Base-by-base conservation (phyloP, 2,113 vertebrate genomes). In the Centropristis striata region DNA sequence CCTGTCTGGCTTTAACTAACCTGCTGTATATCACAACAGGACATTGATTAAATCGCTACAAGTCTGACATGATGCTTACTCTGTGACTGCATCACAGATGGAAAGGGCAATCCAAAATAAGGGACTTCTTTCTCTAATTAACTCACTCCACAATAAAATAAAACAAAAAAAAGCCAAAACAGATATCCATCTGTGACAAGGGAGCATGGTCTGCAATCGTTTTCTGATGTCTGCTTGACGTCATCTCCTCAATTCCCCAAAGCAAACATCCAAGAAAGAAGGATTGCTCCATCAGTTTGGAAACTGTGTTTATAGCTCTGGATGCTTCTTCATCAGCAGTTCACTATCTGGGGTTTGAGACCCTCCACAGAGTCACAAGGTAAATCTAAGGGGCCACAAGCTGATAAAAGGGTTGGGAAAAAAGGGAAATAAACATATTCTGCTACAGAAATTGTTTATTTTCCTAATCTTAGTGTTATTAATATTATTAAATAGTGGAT, bases 201-300 rank as follows among this genome's bases (percentile, higher is more conserved):
- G 18, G 12, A 53, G 50, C 46, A 65, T 20, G 0, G 11, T 79
- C 55, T 73, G 61, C 18, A 58, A 14, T 65, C 20, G 46, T 72
- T 75, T 36, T 72, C 59, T 20, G 9, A 15, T 47, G 58, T 67
- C 51, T 36, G 51, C 54, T 78, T 70, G 46, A 59, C 10, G 12
- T 37, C 53, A 68, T 72, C 39, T 23, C 16, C n/a, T 28, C 39
- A 54, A 64, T 42, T 75, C 15, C 37, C 49, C 54, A 63, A 28
- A 71, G 25, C 57, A 74, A 78, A 74, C 20, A 70, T 46, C 46
- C 47, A 41, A 41, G n/a, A 47, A 7, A 27, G 18, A 51, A 67
- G 14, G 36, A 70, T 0, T 39, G 28, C 58, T 55, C 37, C 64
- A 25, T 71, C 21, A 25, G 16, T 49, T 49, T 71, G 27, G 21